Percentiles rank a stretch among this genome's conserved stretches.
phyloP scores from a whole-genome alignment of 2,888 invertebrate genomes.

The Nemoura dubitans region DNA sequence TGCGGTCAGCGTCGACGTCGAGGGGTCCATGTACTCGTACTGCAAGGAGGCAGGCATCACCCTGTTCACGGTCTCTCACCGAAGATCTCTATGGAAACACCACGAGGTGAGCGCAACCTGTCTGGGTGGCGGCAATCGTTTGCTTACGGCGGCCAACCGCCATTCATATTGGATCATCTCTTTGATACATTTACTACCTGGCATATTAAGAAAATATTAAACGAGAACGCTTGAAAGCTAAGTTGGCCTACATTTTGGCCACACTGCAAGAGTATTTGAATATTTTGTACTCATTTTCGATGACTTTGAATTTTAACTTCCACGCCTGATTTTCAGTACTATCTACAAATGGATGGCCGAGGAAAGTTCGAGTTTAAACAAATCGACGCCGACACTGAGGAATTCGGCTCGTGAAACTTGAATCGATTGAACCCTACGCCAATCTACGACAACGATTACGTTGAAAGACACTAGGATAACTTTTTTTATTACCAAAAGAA shows the following conservation, averaged over 20 bases:
- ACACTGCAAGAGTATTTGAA: no score
- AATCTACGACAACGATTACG: background rate
- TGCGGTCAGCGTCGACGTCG: slow-evolving; percentile 98
- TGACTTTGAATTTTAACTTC: no score
- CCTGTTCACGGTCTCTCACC: slow-evolving; percentile 96
- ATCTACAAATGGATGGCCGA: slow-evolving; percentile 94
- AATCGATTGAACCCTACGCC: background rate
- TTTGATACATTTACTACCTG: no score
- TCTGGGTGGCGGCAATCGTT: no score
- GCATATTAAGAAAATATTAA: no score
- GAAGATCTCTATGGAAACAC: slow-evolving; percentile 96
- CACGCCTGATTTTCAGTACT: slow-evolving; percentile 74
- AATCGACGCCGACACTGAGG: slow-evolving; percentile 86
- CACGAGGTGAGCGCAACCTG: slow-evolving; percentile 73
- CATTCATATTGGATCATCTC: no score
- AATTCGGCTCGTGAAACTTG: slow-evolving; percentile 87
- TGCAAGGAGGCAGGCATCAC: slow-evolving; percentile 90
- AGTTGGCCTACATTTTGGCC: no score
- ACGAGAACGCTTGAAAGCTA: no score
- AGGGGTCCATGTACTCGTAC: slow-evolving; percentile 96
- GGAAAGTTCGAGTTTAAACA: slow-evolving; percentile 87
- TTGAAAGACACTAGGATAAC: background rate
- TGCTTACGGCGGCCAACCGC: no score
- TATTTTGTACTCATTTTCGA: no score
- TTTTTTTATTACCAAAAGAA: background rate